These are phyloP conservation scores for Lutraria rhynchaena DNA, from an alignment of 1,140 invertebrate genomes.

Conservation along the genomic window DNA sequence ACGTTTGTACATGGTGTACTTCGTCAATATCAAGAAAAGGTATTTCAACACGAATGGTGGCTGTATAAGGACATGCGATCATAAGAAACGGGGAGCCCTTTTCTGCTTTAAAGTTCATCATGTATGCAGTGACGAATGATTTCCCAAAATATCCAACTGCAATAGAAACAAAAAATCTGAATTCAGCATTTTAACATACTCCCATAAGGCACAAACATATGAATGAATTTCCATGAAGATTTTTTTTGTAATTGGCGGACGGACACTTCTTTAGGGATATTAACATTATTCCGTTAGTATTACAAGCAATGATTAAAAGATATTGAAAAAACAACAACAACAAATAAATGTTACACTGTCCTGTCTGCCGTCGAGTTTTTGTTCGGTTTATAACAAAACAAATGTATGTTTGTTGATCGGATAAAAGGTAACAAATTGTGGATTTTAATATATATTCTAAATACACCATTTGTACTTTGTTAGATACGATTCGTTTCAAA, in stretches of 20 bases:
- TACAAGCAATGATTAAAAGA: neutral
- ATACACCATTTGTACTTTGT: too few species aligned
- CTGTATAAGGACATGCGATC: neutral
- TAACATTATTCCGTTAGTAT: too few species aligned
- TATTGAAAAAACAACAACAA: neutral
- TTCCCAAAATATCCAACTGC: neutral
- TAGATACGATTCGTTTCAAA: too few species aligned
- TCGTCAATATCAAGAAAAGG: constrained; percentile 3
- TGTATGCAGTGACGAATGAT: neutral
- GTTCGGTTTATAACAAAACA: too few species aligned
- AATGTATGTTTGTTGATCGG: too few species aligned
- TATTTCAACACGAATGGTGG: neutral
- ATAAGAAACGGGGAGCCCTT: neutral
- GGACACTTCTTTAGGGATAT: too few species aligned
- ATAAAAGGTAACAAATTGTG: too few species aligned
- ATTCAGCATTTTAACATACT: neutral
- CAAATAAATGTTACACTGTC: neutral
- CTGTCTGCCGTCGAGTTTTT: too few species aligned
- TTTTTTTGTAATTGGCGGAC: too few species aligned
- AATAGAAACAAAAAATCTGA: neutral
- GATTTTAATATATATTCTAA: too few species aligned
- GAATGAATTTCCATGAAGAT: too few species aligned
- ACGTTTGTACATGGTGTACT: neutral
- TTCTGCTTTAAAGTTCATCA: neutral
- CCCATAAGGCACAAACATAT: neutral